These are phyloP conservation scores for Anthrax anthrax DNA, from an alignment of 2,888 invertebrate species.

Conservation along the genomic window DNA sequence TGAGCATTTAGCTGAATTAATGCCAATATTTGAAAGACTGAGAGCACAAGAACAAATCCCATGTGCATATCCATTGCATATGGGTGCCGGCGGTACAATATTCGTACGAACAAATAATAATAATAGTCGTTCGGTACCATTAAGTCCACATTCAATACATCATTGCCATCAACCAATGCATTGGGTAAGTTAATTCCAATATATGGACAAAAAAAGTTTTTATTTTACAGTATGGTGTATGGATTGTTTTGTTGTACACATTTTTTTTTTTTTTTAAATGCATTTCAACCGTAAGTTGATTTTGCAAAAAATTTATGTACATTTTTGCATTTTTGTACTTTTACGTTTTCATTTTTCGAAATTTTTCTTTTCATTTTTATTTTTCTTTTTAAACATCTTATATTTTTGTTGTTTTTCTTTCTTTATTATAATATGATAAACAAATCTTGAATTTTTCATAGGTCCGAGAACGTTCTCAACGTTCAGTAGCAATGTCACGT, in stretches of 20 bases:
- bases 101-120: conserved; percentile 45
- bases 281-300: background rate
- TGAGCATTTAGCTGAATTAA: conserved; percentile 90
- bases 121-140: conserved; percentile 48
- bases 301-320: no score
- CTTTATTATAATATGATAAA: background rate
- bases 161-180: conserved; percentile 52
- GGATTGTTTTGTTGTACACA: background rate
- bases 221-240: no score
- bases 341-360: background rate
- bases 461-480: conserved; percentile 84
- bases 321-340: no score
- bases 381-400: background rate
- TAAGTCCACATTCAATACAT: conserved; percentile 47
- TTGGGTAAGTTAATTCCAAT: conserved; percentile 36
- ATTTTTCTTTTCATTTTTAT: background rate
- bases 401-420: background rate
- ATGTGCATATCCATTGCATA: conserved; percentile 81
- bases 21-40: conserved; percentile 89
- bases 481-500: conserved; percentile 82
- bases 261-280: background rate
- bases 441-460: conserved; percentile 23
- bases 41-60: conserved; percentile 82
- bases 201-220: no score
- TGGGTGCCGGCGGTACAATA: conserved; percentile 53